Conservation (phyloP, 1,140 invertebrate genomes). For the Drosophila sturtevanti region DNA sequence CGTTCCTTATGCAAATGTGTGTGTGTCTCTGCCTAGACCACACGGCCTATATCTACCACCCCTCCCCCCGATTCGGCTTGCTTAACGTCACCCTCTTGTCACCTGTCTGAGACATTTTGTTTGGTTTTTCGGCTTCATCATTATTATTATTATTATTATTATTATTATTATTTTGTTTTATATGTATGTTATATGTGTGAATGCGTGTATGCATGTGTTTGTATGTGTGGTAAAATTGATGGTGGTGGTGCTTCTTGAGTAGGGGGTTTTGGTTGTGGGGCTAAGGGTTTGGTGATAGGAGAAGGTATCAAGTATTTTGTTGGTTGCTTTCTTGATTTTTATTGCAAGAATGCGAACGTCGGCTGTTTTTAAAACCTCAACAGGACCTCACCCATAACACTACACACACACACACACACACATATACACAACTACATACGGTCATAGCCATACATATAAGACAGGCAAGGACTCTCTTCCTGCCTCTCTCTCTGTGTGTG, state of each 20-base stretch:
- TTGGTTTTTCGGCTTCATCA: conserved; percentile 62
- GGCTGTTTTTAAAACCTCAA: conserved; percentile 75
- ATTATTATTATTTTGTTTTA: conserved; percentile 78
- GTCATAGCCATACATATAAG: neutral
- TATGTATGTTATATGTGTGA: conserved; percentile 22
- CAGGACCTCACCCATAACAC: conserved; percentile 40
- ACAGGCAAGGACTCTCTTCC: conserved; percentile 48
- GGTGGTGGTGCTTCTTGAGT: neutral
- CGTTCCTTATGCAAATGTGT: conserved; percentile 50
- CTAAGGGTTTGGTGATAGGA: neutral
- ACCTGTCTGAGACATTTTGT: conserved; percentile 65
- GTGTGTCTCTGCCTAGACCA: conserved; percentile 49
- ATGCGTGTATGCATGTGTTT: no score
- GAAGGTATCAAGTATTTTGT: conserved; percentile 42
- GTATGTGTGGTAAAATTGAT: conserved; percentile 28
- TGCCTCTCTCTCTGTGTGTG: conserved; percentile 7
- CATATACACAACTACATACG: neutral
- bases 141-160: conserved; percentile 76
- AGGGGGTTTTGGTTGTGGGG: neutral
- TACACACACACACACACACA: conserved; percentile 29
- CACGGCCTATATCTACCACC: neutral
- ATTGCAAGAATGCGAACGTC: conserved; percentile 78
- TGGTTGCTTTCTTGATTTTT: conserved; percentile 74
- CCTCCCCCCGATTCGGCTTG: neutral
- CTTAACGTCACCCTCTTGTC: conserved; percentile 30